Evolutionary conservation across 2,113 vertebrate species (phyloP).

Genomic region (Rhombomys opimus): DNA sequence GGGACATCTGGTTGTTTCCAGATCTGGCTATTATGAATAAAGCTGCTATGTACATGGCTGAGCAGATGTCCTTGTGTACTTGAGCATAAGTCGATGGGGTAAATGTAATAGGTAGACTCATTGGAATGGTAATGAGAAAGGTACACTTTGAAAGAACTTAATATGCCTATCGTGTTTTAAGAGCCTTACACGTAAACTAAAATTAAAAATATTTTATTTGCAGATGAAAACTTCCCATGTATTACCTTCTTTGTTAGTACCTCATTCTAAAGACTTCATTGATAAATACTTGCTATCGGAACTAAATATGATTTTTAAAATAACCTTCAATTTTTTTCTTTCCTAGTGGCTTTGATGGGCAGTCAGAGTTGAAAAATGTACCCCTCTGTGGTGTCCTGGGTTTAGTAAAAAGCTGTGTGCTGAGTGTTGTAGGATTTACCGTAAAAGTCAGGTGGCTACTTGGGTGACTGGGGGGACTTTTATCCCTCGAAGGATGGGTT

Average conservation of each 20-base stretch:
- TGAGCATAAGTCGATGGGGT: too few species aligned
- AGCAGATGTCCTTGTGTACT: too few species aligned
- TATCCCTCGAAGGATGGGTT: not conserved
- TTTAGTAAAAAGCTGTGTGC: not conserved
- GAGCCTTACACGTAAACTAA: constrained; percentile 15
- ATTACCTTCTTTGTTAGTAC: constrained; percentile 29
- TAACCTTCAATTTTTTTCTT: not conserved
- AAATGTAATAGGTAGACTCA: not conserved
- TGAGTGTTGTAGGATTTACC: not conserved
- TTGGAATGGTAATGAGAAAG: not conserved
- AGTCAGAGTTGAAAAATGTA: not conserved
- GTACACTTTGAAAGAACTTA: constrained; percentile 7
- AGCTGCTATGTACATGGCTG: too few species aligned
- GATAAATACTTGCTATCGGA: constrained; percentile 8
- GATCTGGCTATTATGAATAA: too few species aligned
- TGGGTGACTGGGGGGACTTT: not conserved
- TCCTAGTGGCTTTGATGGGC: not conserved
- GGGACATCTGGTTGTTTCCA: too few species aligned
- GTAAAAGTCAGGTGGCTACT: not conserved
- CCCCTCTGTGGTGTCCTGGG: not conserved
- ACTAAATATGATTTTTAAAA: not conserved
- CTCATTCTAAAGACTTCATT: not conserved
- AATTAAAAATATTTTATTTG: constrained; percentile 37
- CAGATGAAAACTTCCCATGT: not conserved
- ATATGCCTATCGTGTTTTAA: not conserved